Percentiles rank a stretch among this genome's conserved stretches.
These are phyloP conservation scores for Emberiza fucata DNA, from an alignment of 2,113 vertebrate genomes.

Conservation along the genomic window DNA sequence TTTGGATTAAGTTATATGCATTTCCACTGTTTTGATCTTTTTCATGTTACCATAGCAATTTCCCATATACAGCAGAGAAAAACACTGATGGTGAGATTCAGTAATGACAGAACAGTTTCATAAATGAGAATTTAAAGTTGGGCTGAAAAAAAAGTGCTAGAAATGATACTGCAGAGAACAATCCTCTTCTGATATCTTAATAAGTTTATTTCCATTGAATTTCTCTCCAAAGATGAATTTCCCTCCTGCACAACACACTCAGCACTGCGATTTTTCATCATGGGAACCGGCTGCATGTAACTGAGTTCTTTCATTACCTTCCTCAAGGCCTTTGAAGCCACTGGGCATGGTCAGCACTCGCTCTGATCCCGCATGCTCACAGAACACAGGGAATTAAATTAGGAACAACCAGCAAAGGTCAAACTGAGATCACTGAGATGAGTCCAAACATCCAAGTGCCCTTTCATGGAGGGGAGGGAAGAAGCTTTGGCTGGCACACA, in stretches of 20 bases:
- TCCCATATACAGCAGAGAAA: neutral
- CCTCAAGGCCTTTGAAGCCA: neutral
- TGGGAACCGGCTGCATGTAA: neutral
- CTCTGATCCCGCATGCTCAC: neutral
- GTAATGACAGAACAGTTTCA: neutral
- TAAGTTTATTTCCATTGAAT: neutral
- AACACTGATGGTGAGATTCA: neutral
- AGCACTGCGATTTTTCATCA: neutral
- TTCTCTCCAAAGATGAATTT: neutral
- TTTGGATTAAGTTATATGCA: neutral
- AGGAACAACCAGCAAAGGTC: neutral
- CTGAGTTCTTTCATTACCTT: neutral
- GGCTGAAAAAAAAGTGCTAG: neutral
- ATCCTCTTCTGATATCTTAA: neutral
- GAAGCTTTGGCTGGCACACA: neutral
- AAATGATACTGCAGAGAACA: neutral
- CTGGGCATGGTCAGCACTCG: neutral
- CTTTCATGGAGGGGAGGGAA: neutral
- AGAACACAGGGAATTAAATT: neutral
- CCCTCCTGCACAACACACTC: neutral
- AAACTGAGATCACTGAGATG: neutral
- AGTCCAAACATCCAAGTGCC: neutral
- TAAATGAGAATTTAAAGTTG: neutral
- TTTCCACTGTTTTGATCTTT: slow-evolving; percentile 6
- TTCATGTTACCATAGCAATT: slow-evolving; percentile 37